Evolutionary conservation across 2,797 vertebrate genomes (phyloP), one percentile per base, ranked within the genome.

Genomic region (Amazonetta brasiliensis): DNA sequence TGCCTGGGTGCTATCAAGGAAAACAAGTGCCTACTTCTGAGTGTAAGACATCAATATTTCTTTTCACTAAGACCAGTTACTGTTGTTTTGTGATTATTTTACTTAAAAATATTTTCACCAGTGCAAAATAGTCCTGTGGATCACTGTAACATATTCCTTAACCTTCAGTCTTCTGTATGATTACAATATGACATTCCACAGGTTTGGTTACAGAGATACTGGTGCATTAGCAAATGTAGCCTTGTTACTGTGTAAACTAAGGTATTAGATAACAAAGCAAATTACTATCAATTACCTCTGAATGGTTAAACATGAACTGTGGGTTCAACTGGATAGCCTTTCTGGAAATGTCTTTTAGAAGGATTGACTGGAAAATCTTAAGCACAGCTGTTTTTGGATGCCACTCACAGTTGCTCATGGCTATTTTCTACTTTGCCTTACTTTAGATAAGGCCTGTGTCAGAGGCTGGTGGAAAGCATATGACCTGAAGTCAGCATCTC

Each of bases 21-120:
- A 98, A 99, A 99, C 98, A 99, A 99, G 99, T 99, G 99, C 99
- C 99, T 99, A 98, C 99, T 99, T 81, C 98, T 99, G 97, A 99
- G 99, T 31, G 99, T 99, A 98, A 99, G 99, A 98, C 46, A 59
- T 31, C 31, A 44, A 3, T 60, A 44, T 3, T 75, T 41, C 20
- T 84, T 90, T 89, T 56, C 63, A 41, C 43, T 87, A 59, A 79
- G 17, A 85, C 39, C 9, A n/a, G 16, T 83, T 63, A 35, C 28
- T 63, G 35, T 69, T 82, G 60, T 9, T 80, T 88, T 80, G 13
- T 37, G 69, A 25, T 23, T 67, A 39, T 35, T 91, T 85, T 88
- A 22, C 81, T 68, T 83, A 43, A 92, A 68, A 31, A 16, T 11
- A 31, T 23, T 43, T 64, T 64, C 39, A 63, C 37, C 12, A 41